Percentiles rank a stretch among this genome's conserved stretches.
phyloP scores from a whole-genome alignment of 2,113 vertebrate species.

The Cynopterus brachyotis region DNA sequence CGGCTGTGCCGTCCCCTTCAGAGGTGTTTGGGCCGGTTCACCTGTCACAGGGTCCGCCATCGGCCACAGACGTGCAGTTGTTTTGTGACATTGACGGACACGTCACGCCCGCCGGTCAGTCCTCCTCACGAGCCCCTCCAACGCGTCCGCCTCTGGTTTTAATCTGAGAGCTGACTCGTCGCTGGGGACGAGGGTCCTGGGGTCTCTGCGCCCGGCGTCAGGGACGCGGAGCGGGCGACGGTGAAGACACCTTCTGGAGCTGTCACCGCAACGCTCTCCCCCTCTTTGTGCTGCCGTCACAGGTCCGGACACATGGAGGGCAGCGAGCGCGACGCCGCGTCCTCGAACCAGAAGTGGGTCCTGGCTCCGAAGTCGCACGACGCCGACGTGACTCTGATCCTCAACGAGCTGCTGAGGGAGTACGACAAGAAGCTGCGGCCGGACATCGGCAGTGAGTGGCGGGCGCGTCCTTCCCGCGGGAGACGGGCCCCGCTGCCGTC shows the following conservation, averaged over 20 bases:
- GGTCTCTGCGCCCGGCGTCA: not conserved
- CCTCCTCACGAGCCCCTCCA: no score
- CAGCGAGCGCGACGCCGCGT: conserved; percentile 93
- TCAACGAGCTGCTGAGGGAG: conserved; percentile 94
- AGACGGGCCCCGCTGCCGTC: no score
- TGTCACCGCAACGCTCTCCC: not conserved
- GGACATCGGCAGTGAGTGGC: conserved; percentile 96
- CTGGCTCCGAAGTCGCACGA: conserved; percentile 93
- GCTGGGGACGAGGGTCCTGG: not conserved
- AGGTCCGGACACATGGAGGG: conserved; percentile 89
- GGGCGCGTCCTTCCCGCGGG: no score
- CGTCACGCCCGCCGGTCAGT: no score
- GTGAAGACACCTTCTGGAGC: not conserved
- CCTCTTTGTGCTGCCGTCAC: conserved; percentile 52
- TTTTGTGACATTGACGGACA: no score
- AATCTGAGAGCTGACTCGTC: no score
- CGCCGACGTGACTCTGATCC: conserved; percentile 92
- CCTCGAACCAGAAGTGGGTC: conserved; percentile 91
- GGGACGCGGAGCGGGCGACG: no score
- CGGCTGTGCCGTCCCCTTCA: no score
- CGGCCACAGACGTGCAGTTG: no score
- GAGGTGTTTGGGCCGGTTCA: no score
- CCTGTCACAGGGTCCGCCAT: no score
- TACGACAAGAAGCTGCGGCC: conserved; percentile 97
- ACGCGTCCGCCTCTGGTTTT: no score